Evolutionary conservation across 2,888 invertebrate genomes (phyloP).

Genomic region (Ophioninae sp.): DNA sequence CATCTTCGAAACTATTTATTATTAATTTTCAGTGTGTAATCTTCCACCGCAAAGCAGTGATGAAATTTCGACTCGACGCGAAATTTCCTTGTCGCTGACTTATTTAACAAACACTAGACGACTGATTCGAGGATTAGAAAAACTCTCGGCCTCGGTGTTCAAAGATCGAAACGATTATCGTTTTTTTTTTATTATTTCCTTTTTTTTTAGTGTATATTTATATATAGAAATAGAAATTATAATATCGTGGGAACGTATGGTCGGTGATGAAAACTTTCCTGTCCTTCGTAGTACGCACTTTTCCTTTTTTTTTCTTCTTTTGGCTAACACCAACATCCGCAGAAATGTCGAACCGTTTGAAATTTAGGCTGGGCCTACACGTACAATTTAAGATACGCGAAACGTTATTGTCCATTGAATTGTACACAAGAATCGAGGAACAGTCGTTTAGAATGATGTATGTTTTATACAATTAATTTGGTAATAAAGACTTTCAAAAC

Average conservation of each 20-base stretch:
- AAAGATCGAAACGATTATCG: conserved; percentile 36
- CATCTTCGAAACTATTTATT: conserved; percentile 71
- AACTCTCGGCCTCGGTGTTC: not conserved
- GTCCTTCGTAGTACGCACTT: conserved; percentile 29
- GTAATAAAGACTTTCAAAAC: conserved; percentile 77
- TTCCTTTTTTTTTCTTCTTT: conserved; percentile 28
- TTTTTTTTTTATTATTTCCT: not conserved
- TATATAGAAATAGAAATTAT: conserved; percentile 13
- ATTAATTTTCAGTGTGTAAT: conserved; percentile 56
- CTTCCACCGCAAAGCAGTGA: conserved; percentile 11
- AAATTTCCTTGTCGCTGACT: conserved; percentile 24
- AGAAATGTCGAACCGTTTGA: conserved; percentile 47
- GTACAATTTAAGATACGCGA: conserved; percentile 74
- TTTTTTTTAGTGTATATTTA: not conserved
- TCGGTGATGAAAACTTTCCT: conserved; percentile 46
- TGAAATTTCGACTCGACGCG: conserved; percentile 22
- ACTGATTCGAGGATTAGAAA: conserved; percentile 1
- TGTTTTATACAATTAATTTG: conserved; percentile 80
- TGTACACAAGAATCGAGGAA: conserved; percentile 73
- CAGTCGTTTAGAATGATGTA: conserved; percentile 77
- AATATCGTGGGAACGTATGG: conserved; percentile 33
- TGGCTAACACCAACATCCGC: conserved; percentile 37
- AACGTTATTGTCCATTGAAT: conserved; percentile 72
- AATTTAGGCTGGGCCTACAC: conserved; percentile 76
- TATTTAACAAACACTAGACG: not conserved